Evolutionary conservation across 2,888 invertebrate species (phyloP), one percentile per base, ranked within the genome.

Genomic region (Bugulina stolonifera): DNA sequence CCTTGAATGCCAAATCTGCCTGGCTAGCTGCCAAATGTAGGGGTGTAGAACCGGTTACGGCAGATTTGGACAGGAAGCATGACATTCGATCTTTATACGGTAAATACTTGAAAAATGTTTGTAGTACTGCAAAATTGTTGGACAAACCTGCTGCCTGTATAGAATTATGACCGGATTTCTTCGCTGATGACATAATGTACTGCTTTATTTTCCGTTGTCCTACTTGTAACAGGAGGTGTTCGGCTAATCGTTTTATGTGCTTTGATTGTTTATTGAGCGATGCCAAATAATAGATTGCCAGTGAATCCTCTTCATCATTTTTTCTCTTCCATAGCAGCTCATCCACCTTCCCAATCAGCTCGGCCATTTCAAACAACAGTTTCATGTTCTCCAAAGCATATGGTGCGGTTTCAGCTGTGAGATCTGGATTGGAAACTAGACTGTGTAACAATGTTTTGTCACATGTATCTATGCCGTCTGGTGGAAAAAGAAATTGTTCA

Each of bases 401-500:
- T 14, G 25, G 25, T 32, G 10, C 32, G 18, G 22, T 14, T 14
- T 64, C 64, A 27, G 25, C 22, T 27, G 22, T 27, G 32, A 64
- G 29, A 27, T 25, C 27, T 10, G 29, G 10, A 32, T 22, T 27
- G 18, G 32, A 29, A 2, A 64, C 64, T 32, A 34, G n/a, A 10
- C 18, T 25, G 32, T 64, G 64, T 18, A 64, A n/a, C 27, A 64
- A 32, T 5, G 64, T 64, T 2, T 2, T 10, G 2, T 14, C 10
- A 64, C 32, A 64, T 5, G n/a, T 25, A 2, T 64, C 27, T 27
- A 18, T 10, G 18, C 5, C 10, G 5, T 43, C 18, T 5, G 43
- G 43, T 10, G 22, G 64, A 32, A 64, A 64, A 14, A 64, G 32
- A 64, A 64, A 64, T 27, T 64, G 29, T 29, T 64, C 34, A 27